Base-by-base conservation (phyloP, 2,888 invertebrate species). In the Xylophagus ater region DNA sequence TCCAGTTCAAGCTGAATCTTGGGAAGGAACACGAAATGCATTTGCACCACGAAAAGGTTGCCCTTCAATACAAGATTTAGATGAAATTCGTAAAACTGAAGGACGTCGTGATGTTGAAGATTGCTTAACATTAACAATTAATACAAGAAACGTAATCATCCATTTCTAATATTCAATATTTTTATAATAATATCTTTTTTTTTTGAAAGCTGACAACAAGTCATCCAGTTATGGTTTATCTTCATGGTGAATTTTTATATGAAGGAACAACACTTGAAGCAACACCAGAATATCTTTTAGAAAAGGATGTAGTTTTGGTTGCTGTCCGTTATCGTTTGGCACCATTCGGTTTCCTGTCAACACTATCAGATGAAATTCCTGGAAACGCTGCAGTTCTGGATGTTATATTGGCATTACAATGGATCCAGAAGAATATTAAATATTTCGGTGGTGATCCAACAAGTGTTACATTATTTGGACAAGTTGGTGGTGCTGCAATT, bases 371-470 rank as follows among this genome's bases (percentile, higher is more conserved):
- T 13, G 66, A 62, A 15, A 61, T 69, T 19, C 67, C 71, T 2
- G 73, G 73, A 14, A 74, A 74, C 49, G 69, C 67, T 38, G 73
- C 70, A 1, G 58, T 73, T 5, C 54, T 70, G 33, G 73, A 73
- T 47, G 62, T 68, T 21, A 56, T 69, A 23, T 44, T 67, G 37
- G 71, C 70, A 0, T 51, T 73, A 33, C 54, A 67, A 35, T 73
- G 68, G 67, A 58, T 70, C 14, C 55, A 65, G 5, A 59, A 66
- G 34, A 59, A 70, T 47, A 68, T 72, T n/a, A 49, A 51, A 19
- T 47, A 56, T 40, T 73, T 73, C 45, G 70, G 72, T 8, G 73
- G 73, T 1, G 66, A 72, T 53, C 57, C 67, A 2, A 45, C 45
- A 9, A 55, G 52, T 17, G 61, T 73, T 0, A 72, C 72, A 1